These are phyloP conservation scores for Bicyclus anynana DNA, from an alignment of 1,140 invertebrate species.

Conservation along the genomic window DNA sequence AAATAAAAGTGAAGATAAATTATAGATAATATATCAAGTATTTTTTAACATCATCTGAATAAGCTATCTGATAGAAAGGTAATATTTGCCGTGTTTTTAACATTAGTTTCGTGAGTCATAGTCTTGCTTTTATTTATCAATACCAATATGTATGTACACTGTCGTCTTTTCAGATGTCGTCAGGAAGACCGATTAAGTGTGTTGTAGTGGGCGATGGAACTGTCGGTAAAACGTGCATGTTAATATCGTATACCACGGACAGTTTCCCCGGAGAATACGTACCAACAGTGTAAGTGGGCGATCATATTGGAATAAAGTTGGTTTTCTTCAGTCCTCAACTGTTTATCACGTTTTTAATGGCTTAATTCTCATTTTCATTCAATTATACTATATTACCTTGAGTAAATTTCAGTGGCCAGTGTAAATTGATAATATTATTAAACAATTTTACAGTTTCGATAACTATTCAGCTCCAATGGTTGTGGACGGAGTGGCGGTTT, in stretches of 20 bases:
- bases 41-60: conserved; percentile 7
- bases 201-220: conserved; percentile 95
- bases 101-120: conserved; percentile 60
- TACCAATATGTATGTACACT: conserved; percentile 38
- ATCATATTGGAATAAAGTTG: conserved; percentile 29
- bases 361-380: too few relatives aligned
- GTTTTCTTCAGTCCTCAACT: too few relatives aligned
- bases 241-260: conserved; percentile 99
- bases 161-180: conserved; percentile 80
- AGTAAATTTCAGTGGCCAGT: too few relatives aligned
- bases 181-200: conserved; percentile 97
- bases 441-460: conserved; percentile 87
- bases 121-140: conserved; percentile 59
- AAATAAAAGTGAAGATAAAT: conserved; percentile 19
- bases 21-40: conserved; percentile 6
- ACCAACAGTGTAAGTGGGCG: conserved; percentile 91
- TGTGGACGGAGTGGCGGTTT: conserved; percentile 97
- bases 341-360: too few relatives aligned
- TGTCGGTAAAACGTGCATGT: conserved; percentile 99
- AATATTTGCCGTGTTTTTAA: conserved; percentile 5
- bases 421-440: conserved; percentile 2
- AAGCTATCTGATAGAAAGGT: conserved; percentile 16
- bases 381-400: too few relatives aligned
- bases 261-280: conserved; percentile 99
- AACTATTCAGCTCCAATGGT: conserved; percentile 99